Base-by-base conservation (phyloP, 2,888 invertebrate genomes). In the Plusia festucae region DNA sequence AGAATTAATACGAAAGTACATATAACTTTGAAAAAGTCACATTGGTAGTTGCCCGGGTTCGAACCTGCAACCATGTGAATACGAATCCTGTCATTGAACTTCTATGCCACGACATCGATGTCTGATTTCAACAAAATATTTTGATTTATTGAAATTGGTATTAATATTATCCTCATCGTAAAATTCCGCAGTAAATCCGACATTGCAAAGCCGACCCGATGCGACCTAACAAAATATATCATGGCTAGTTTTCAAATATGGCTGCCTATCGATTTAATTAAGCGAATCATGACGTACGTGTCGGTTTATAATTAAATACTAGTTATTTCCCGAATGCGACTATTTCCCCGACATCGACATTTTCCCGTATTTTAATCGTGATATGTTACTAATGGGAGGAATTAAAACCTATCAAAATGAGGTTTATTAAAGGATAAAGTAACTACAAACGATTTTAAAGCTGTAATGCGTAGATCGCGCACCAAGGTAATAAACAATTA, bases 261-360 rank as follows among this genome's bases (percentile, higher is more conserved):
- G 15, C 34, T 34, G 15, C n/a, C 40, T 6, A 40, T 40, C n/a
- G 40, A 40, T n/a, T 40, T 40, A 40, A 40, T 40, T 40, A 40
- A 40, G n/a, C 40, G n/a, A 40, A 40, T 40, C 40, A 40, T 40
- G 40, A 40, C 40, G 40, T 40, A 40, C 5, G 40, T 40, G 40
- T 40, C 40, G 40, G 40, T n/a, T 40, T 40, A 40, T 40, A 40
- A 40, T 40, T 40, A 40, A 40, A 40, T n/a, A 15, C 40, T 40
- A n/a, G n/a, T 40, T n/a, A n/a, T 40, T 40, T 40, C 40, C 40
- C 6, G 40, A 40, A 40, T n/a, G n/a, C 40, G 40, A 40, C 15
- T n/a, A n/a, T 40, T 40, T 40, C n/a, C n/a, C 40, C n/a, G 40
- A n/a, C 40, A 40, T 6, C 40, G 40, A n/a, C n/a, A 34, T 15